Base-by-base conservation (phyloP, 2,797 vertebrate species). In the Xiphorhynchus erythropygius region DNA sequence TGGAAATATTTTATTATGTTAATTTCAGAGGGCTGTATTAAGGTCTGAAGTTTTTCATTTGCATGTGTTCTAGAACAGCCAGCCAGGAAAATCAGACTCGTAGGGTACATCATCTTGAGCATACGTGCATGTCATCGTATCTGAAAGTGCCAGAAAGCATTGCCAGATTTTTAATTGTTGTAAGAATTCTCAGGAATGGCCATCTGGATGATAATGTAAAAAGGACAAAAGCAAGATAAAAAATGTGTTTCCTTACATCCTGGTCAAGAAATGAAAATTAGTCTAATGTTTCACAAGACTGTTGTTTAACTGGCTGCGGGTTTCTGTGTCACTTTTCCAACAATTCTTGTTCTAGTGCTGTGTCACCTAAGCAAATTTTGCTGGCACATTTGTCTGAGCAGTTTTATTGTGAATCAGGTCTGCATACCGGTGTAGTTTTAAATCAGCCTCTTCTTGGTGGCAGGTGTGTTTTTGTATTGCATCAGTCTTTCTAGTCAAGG, bases 81-180 rank as follows among this genome's bases (percentile, higher is more conserved):
- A 86, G 73, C 46, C 39, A 87, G 84, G 49, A 94, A 83, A 85
- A 74, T 70, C 33, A 77, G 63, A 60, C 79, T 74, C 55, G 25
- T 32, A 49, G 47, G 81, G n/a, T 47, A 52, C 37, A 24, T 73
- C 17, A 67, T 79, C 42, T 74, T 89, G 75, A 92, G 57, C 68
- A 37, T 79, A 84, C 27, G 2, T 70, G 71, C 44, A 5, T 67
- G 62, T 83, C 39, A 42, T 82, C 57, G 1, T 93, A 47, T 56
- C 53, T 93, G 76, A 89, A 92, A 92, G 74, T 83, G 91, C 56
- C 79, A 89, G 85, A 87, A 93, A 94, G 28, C 14, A 7, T 53
- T 76, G 68, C 75, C 71, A 91, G 44, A 33, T 68, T 94, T 89
- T 70, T 65, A 76, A 77, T 77, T 55, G 30, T 83, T 90, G 28